Percentiles rank a stretch among this genome's conserved stretches.
Evolutionary conservation across 2,113 vertebrate genomes (phyloP).

Genomic region (Prunella himalayana): DNA sequence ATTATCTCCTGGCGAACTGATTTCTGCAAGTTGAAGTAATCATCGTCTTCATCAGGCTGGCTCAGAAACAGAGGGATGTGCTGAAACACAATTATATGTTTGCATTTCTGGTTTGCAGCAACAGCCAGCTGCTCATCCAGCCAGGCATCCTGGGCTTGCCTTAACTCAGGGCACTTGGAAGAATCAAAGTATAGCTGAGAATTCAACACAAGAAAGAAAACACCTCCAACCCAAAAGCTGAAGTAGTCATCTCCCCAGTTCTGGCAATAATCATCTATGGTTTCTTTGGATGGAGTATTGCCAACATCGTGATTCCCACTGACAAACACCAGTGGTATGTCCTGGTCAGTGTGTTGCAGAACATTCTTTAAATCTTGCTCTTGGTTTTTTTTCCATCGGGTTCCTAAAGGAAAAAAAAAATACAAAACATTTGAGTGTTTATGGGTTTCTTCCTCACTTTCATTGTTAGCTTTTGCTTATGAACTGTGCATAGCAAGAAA

Average conservation of each 20-base stretch:
- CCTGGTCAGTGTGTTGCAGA: constrained; percentile 71
- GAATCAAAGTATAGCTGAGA: constrained; percentile 88
- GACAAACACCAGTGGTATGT: constrained; percentile 89
- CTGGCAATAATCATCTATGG: constrained; percentile 77
- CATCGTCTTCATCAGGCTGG: constrained; percentile 80
- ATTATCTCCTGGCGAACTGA: constrained; percentile 77
- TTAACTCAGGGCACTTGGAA: constrained; percentile 80
- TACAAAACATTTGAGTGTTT: background rate
- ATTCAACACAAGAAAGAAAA: constrained; percentile 92
- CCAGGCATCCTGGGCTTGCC: constrained; percentile 87
- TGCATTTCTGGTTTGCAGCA: constrained; percentile 64
- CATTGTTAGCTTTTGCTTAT: background rate
- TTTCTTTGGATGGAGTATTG: constrained; percentile 82
- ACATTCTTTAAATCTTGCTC: constrained; percentile 83
- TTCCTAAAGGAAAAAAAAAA: constrained; percentile 67
- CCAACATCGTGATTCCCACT: constrained; percentile 95
- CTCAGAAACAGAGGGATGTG: constrained; percentile 90
- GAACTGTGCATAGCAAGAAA: background rate
- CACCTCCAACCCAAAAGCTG: constrained; percentile 93
- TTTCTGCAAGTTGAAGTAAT: constrained; percentile 91
- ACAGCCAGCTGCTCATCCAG: constrained; percentile 81
- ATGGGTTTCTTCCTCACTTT: background rate
- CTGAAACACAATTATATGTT: constrained; percentile 87
- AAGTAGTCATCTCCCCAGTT: constrained; percentile 96
- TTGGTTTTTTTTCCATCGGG: constrained; percentile 79